A percentile compares a stretch with the other conserved stretches of the same genome.
Conservation (phyloP, 2,797 vertebrate species). For the Peromyscus melanophrys region DNA sequence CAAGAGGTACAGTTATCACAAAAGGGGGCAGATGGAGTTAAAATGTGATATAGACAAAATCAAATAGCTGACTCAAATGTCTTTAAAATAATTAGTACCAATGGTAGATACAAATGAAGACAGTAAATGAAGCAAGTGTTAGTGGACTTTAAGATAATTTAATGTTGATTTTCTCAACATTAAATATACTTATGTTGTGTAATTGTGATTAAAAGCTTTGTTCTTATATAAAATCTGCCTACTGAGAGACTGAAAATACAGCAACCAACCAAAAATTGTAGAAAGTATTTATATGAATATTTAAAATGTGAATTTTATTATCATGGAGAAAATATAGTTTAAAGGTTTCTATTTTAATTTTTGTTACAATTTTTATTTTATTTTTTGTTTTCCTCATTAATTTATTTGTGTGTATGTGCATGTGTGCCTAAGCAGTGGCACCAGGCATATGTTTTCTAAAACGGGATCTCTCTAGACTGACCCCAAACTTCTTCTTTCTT, state of each 20-base stretch:
- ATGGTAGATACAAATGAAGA: background rate
- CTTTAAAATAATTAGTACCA: conserved; percentile 10
- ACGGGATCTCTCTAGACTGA: background rate
- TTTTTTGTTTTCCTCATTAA: background rate
- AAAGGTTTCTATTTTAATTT: background rate
- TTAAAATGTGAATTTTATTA: conserved; percentile 2
- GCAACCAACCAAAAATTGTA: background rate
- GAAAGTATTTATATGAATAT: background rate
- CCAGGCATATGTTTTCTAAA: background rate
- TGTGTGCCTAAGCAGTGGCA: background rate
- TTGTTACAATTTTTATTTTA: background rate
- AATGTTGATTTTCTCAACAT: background rate
- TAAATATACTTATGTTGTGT: conserved; percentile 1
- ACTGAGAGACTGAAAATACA: background rate
- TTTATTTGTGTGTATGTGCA: background rate
- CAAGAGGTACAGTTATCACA: background rate
- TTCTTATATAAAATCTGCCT: background rate
- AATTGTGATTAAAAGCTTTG: background rate
- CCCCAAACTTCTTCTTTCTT: background rate
- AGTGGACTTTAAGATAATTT: background rate
- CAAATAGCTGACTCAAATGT: background rate
- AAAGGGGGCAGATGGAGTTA: background rate
- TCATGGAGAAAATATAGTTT: background rate
- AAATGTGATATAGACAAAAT: conserved; percentile 26
- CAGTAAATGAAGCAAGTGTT: background rate